Conservation (phyloP, 1,140 invertebrate species). For the Drosophila sucinea region DNA sequence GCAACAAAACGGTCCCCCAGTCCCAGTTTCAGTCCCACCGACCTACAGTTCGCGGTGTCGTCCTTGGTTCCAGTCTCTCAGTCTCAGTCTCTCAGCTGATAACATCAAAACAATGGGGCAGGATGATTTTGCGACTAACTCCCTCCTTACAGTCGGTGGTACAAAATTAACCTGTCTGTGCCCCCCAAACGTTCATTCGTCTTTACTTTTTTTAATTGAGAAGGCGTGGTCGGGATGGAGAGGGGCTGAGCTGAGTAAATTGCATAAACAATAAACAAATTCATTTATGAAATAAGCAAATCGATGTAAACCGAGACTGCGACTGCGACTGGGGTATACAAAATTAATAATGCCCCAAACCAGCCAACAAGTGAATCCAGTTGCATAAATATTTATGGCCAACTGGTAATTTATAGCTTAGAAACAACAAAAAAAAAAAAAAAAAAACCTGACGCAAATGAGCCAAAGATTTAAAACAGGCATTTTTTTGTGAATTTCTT, state of each 20-base stretch:
- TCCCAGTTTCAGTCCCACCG: background rate
- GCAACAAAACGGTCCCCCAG: constrained; percentile 43
- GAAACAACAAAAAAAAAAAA: constrained; percentile 21
- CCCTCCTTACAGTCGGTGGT: background rate
- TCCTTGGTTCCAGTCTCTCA: background rate
- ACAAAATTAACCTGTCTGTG: background rate
- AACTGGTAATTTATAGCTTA: constrained; percentile 68
- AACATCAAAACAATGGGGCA: constrained; percentile 76
- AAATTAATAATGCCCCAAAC: background rate
- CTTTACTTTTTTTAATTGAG: constrained; percentile 62
- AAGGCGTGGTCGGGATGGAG: constrained; percentile 48
- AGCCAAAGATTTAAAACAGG: constrained; percentile 24
- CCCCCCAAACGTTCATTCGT: background rate
- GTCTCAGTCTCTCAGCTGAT: constrained; percentile 53
- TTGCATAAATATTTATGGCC: constrained; percentile 78
- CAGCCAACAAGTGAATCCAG: constrained; percentile 53
- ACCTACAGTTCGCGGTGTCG: background rate
- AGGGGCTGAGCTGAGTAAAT: constrained; percentile 18
- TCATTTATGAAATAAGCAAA: constrained; percentile 16
- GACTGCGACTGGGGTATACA: background rate
- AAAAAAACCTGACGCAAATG: constrained; percentile 41
- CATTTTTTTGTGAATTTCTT: constrained; percentile 49
- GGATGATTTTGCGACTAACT: background rate
- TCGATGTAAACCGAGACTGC: constrained; percentile 14
- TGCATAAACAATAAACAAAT: constrained; percentile 63